phyloP scores from a whole-genome alignment of 2,888 invertebrate species.

The Gari tellinella region DNA sequence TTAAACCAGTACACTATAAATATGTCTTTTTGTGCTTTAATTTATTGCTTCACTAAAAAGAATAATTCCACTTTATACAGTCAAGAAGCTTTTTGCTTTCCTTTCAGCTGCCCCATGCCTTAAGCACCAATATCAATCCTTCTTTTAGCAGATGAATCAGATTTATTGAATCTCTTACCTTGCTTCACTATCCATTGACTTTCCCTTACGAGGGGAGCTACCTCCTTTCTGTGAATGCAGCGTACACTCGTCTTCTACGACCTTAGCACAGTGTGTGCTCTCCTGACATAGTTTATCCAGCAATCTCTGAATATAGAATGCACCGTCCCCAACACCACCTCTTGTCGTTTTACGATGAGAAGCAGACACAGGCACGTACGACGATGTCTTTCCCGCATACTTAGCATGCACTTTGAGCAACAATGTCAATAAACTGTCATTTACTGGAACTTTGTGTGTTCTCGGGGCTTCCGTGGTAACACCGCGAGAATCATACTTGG shows the following conservation, averaged over 20 bases:
- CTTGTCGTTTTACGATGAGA: conserved; percentile 38
- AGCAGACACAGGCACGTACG: conserved; percentile 86
- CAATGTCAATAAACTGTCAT: conserved; percentile 92
- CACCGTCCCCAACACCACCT: conserved; percentile 91
- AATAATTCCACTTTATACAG: too few relatives aligned
- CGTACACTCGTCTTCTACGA: conserved; percentile 89
- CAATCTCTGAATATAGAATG: conserved; percentile 93
- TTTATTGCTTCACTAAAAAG: too few relatives aligned
- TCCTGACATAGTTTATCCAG: conserved; percentile 87
- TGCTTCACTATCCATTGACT: conserved; percentile 66
- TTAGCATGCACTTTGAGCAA: conserved; percentile 95
- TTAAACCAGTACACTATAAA: too few relatives aligned
- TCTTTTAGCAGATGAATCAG: too few relatives aligned
- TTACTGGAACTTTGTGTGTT: conserved; percentile 70
- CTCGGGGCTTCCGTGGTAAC: conserved; percentile 68
- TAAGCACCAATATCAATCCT: too few relatives aligned
- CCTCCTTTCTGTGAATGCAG: conserved; percentile 89
- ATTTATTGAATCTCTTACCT: too few relatives aligned
- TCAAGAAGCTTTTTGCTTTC: too few relatives aligned
- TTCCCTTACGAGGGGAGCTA: conserved; percentile 52
- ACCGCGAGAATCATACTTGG: conserved; percentile 72
- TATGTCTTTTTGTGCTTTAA: too few relatives aligned
- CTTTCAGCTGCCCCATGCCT: too few relatives aligned
- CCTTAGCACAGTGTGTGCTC: conserved; percentile 66
- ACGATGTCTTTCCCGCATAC: conserved; percentile 92